A percentile compares a stretch with the other conserved stretches of the same genome.
These are phyloP conservation scores for Sebastes reedi DNA, from an alignment of 2,797 vertebrate genomes.

Conservation along the genomic window DNA sequence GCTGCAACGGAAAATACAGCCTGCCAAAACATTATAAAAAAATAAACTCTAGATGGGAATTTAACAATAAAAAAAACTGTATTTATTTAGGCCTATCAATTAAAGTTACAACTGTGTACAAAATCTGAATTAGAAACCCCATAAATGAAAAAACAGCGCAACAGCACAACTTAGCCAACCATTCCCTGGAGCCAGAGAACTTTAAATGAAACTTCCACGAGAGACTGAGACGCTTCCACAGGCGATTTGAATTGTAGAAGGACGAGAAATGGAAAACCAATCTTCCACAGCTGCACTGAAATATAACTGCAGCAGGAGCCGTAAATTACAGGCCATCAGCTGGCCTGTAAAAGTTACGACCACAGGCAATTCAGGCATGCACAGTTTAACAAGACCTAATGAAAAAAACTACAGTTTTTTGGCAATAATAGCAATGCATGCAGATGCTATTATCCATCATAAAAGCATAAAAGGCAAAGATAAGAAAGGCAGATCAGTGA, in stretches of 20 bases:
- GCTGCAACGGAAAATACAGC: background rate
- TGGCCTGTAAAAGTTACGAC: slow-evolving; percentile 56
- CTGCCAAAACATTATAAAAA: background rate
- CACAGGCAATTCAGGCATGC: slow-evolving; percentile 38
- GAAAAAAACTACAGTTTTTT: slow-evolving; percentile 33
- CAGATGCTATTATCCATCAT: background rate
- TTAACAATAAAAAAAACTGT: background rate
- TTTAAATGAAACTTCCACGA: slow-evolving; percentile 41
- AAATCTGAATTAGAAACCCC: background rate
- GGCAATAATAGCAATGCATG: slow-evolving; percentile 12
- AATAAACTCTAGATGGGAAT: background rate
- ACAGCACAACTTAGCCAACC: background rate
- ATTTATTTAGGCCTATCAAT: background rate
- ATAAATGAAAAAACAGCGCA: background rate
- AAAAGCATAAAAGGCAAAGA: background rate
- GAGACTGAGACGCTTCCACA: slow-evolving; percentile 25
- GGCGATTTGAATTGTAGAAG: slow-evolving; percentile 56
- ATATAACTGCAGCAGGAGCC: slow-evolving; percentile 58
- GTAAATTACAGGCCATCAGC: slow-evolving; percentile 58
- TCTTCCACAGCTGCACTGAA: slow-evolving; percentile 58
- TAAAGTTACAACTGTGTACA: background rate
- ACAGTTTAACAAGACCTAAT: slow-evolving; percentile 52
- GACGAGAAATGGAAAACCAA: slow-evolving; percentile 64
- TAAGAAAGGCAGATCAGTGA: slow-evolving; percentile 1
- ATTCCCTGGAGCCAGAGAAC: slow-evolving; percentile 27